Conservation (phyloP, 2,888 invertebrate genomes). For the Archaeoteleia sp. region DNA sequence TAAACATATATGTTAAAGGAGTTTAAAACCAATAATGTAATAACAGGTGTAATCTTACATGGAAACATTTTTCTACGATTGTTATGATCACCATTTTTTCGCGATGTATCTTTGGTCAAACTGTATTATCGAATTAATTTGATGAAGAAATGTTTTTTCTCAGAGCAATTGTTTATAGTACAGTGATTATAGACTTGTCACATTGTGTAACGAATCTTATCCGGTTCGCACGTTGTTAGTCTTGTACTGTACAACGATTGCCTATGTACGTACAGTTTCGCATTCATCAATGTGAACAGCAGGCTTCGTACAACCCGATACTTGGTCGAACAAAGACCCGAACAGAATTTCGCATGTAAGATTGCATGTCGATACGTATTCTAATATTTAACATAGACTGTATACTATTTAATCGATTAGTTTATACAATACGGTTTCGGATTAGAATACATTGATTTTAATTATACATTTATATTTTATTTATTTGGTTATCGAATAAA, state of each 20-base stretch:
- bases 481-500: no score
- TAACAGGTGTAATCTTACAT: no score
- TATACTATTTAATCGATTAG: no score
- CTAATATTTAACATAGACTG: no score
- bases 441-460: no score
- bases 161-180: constrained; percentile 22
- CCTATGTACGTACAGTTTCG: constrained; percentile 27
- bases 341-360: constrained; percentile 30
- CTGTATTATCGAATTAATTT: neutral
- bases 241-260: constrained; percentile 23
- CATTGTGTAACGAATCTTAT: constrained; percentile 46
- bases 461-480: no score
- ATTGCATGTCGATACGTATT: constrained; percentile 12
- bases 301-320: constrained; percentile 14
- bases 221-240: constrained; percentile 35
- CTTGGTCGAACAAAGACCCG: constrained; percentile 14
- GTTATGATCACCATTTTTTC: no score
- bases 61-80: no score
- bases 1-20: no score
- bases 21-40: no score
- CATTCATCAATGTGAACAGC: constrained; percentile 35
- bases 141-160: neutral
- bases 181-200: constrained; percentile 31
- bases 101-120: no score
- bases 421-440: no score